Conservation (phyloP, 2,113 vertebrate species). For the Canis aureus region DNA sequence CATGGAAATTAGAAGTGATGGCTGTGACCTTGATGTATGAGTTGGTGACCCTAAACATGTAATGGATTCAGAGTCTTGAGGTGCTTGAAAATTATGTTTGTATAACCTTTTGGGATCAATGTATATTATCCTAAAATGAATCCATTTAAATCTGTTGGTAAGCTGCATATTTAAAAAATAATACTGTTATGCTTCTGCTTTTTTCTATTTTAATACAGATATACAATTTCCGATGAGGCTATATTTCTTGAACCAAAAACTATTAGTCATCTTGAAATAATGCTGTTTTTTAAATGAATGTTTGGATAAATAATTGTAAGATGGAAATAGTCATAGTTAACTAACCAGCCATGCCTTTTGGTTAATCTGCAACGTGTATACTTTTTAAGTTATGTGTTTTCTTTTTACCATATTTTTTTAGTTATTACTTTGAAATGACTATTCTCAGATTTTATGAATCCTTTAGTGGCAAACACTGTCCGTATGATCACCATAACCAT, state of each 20-base stretch:
- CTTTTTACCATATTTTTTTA: background rate
- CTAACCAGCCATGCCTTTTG: background rate
- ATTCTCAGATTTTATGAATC: background rate
- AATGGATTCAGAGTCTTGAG: constrained; percentile 50
- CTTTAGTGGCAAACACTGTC: background rate
- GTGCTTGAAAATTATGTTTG: constrained; percentile 60
- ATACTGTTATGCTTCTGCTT: background rate
- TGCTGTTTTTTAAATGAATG: background rate
- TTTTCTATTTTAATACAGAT: background rate
- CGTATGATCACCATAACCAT: background rate
- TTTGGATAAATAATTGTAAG: background rate
- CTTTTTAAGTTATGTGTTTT: background rate
- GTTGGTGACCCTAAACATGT: constrained; percentile 59
- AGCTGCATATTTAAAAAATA: constrained; percentile 52
- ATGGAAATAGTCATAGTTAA: background rate
- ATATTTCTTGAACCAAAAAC: background rate
- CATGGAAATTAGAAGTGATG: constrained; percentile 63
- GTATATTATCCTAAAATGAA: constrained; percentile 68
- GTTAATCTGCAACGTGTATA: background rate
- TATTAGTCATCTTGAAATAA: background rate
- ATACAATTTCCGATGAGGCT: background rate
- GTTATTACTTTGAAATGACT: constrained; percentile 9
- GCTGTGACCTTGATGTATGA: constrained; percentile 56
- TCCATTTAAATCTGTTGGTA: constrained; percentile 46
- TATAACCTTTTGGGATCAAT: constrained; percentile 66